phyloP scores from a whole-genome alignment of 2,888 invertebrate genomes.

The Brachyptera putata region DNA sequence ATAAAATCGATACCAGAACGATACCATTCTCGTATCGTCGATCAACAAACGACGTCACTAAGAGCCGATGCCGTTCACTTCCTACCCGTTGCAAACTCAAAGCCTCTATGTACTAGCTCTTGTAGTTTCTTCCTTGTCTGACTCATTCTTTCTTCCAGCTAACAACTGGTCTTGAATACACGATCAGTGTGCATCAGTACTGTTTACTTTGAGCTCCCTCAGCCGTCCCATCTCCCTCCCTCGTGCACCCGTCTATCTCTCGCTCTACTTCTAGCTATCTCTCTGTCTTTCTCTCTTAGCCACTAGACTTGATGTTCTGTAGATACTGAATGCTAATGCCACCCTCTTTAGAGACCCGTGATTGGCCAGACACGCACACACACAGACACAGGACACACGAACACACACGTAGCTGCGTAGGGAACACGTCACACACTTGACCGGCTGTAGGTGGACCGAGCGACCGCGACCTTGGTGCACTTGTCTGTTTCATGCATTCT shows the following conservation, averaged over 20 bases:
- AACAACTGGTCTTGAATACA: too few relatives aligned
- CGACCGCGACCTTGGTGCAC: too few relatives aligned
- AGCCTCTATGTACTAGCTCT: conserved; percentile 26
- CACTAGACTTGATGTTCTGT: conserved; percentile 7
- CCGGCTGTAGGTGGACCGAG: too few relatives aligned
- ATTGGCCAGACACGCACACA: neutral
- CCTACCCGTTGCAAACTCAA: too few relatives aligned
- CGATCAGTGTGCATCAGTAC: too few relatives aligned
- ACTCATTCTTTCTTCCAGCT: conserved; percentile 33
- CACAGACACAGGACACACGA: neutral
- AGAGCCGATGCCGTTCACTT: neutral
- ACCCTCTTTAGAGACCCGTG: conserved; percentile 24
- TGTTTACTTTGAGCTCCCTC: neutral
- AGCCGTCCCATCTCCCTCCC: conserved; percentile 25
- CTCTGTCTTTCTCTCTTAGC: conserved; percentile 36
- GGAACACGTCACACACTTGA: too few relatives aligned
- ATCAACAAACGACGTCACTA: neutral
- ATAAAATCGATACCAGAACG: too few relatives aligned
- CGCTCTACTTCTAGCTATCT: conserved; percentile 32
- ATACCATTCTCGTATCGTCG: neutral
- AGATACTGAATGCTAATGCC: conserved; percentile 28
- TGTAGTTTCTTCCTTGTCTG: conserved; percentile 33
- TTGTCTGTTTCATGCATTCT: too few relatives aligned
- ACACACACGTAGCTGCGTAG: conserved; percentile 27
- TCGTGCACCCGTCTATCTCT: conserved; percentile 33